Conservation (phyloP, 2,888 invertebrate genomes). For the Nycteola revayana region DNA sequence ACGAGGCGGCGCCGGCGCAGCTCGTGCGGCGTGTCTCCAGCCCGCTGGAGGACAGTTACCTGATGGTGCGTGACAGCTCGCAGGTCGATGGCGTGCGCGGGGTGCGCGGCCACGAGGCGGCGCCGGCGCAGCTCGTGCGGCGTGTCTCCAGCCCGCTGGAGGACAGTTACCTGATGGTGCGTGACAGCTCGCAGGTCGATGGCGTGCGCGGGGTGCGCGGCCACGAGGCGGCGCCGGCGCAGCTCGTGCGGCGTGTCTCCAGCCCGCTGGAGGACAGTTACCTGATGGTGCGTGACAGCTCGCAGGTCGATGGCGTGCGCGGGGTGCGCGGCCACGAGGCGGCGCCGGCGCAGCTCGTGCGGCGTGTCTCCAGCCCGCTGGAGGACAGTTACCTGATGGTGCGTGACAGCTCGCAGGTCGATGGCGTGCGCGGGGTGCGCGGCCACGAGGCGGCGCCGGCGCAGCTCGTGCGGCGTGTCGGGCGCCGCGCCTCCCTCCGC, state of each 20-base stretch:
- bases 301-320: constrained; percentile 90
- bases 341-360: constrained; percentile 88
- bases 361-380: constrained; percentile 11
- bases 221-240: constrained; percentile 85
- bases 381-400: constrained; percentile 82
- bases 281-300: constrained; percentile 87
- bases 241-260: constrained; percentile 81
- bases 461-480: constrained; percentile 84
- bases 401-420: constrained; percentile 86
- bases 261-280: constrained; percentile 37
- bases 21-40: constrained; percentile 78
- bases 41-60: constrained; percentile 53
- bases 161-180: constrained; percentile 83
- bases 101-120: constrained; percentile 87
- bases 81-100: constrained; percentile 90
- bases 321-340: constrained; percentile 87
- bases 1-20: constrained; percentile 86
- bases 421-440: constrained; percentile 91
- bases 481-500: constrained; percentile 78
- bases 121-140: constrained; percentile 87
- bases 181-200: constrained; percentile 88
- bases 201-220: constrained; percentile 90
- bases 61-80: constrained; percentile 87
- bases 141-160: too few relatives aligned
- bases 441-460: constrained; percentile 85